Conservation (phyloP, 2,888 invertebrate species). For the Drosophila barbarae region DNA sequence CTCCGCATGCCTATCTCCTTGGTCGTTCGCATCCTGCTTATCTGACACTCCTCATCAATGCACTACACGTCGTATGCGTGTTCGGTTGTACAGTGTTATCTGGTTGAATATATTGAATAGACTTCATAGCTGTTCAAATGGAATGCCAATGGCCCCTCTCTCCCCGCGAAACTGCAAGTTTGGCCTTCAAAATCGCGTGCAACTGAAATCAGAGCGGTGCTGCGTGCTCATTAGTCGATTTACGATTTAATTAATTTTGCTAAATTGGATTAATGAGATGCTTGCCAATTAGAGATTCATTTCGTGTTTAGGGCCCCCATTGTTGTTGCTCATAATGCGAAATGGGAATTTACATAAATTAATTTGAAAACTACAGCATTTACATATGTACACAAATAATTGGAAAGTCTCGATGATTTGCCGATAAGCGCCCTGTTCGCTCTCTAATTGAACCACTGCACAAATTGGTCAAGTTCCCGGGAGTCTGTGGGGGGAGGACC, state of each 20-base stretch:
- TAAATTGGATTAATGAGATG: slow-evolving; percentile 76
- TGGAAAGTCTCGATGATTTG: slow-evolving; percentile 55
- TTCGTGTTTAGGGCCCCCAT: slow-evolving; percentile 36
- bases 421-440: slow-evolving; percentile 46
- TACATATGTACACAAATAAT: slow-evolving; percentile 47
- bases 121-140: slow-evolving; percentile 52
- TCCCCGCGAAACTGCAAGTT: background rate
- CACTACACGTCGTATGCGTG: slow-evolving; percentile 59
- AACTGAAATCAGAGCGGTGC: slow-evolving; percentile 49
- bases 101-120: slow-evolving; percentile 52
- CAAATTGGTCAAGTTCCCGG: slow-evolving; percentile 38
- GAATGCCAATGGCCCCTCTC: background rate
- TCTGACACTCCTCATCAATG: slow-evolving; percentile 50
- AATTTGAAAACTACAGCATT: slow-evolving; percentile 48
- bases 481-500: slow-evolving; percentile 5
- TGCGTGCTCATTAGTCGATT: slow-evolving; percentile 72
- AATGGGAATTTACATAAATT: slow-evolving; percentile 65
- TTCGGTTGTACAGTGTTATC: slow-evolving; percentile 50
- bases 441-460: slow-evolving; percentile 46
- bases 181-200: slow-evolving; percentile 40
- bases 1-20: background rate
- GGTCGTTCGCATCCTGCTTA: slow-evolving; percentile 13
- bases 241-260: slow-evolving; percentile 72
- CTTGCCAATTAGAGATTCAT: slow-evolving; percentile 61
- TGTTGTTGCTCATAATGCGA: slow-evolving; percentile 41